Conservation (phyloP, 2,113 vertebrate genomes). For the Psittacus erithacus region DNA sequence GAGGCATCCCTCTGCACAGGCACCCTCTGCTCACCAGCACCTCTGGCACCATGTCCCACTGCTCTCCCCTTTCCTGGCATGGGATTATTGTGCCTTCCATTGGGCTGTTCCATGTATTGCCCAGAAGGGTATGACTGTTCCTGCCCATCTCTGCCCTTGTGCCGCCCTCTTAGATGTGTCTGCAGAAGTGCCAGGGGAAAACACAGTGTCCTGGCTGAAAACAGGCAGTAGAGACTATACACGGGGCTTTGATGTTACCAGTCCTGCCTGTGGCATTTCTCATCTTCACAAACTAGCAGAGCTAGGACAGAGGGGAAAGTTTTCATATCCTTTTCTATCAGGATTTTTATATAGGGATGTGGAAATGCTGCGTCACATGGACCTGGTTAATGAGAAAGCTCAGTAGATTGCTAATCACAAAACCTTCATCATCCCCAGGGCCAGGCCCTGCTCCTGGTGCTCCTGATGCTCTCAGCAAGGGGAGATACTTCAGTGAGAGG, state of each 20-base stretch:
- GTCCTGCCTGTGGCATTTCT: background rate
- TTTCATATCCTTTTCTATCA: fast-evolving
- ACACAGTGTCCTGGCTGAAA: fast-evolving
- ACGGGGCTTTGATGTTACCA: fast-evolving
- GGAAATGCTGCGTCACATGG: background rate
- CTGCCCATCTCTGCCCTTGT: background rate
- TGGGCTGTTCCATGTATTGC: background rate
- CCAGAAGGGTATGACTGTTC: background rate
- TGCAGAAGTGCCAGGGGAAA: background rate
- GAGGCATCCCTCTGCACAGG: fast-evolving
- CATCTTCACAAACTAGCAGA: fast-evolving
- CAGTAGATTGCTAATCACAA: background rate
- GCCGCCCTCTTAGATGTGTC: fast-evolving
- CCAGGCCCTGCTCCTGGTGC: fast-evolving
- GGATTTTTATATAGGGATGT: background rate
- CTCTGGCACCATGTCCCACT: background rate
- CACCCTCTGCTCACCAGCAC: background rate
- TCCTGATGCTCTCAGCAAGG: background rate
- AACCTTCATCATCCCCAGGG: background rate
- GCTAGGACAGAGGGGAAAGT: background rate
- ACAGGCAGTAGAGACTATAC: fast-evolving
- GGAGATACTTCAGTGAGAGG: background rate
- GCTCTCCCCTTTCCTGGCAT: fast-evolving
- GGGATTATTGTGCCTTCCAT: fast-evolving
- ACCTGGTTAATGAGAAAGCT: background rate